Conservation (phyloP, 1,140 invertebrate genomes). For the Bombus vancouverensis region DNA sequence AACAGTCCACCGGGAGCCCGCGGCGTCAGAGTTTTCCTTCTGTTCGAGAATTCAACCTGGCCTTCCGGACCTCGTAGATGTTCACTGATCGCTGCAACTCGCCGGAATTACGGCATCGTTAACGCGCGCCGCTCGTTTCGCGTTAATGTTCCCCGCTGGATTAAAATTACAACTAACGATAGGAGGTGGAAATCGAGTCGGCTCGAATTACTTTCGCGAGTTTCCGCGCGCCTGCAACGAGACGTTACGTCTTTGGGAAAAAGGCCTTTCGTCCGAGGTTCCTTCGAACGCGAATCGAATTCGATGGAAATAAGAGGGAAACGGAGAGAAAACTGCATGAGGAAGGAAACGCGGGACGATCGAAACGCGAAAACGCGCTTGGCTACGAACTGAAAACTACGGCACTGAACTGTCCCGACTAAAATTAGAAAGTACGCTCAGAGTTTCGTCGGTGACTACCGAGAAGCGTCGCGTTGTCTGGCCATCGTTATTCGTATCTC, state of each 20-base stretch:
- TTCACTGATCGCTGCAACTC: conserved; percentile 40
- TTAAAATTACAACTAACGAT: conserved; percentile 30
- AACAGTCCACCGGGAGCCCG: conserved; percentile 58
- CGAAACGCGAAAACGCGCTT: conserved; percentile 22
- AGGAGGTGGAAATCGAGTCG: background rate
- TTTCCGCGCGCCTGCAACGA: background rate
- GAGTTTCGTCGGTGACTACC: conserved; percentile 51
- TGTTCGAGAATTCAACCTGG: conserved; percentile 6
- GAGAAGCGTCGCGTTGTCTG: conserved; percentile 69
- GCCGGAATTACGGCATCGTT: conserved; percentile 26
- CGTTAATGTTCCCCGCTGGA: conserved; percentile 26
- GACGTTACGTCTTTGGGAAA: too few relatives aligned
- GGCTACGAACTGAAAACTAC: conserved; percentile 34
- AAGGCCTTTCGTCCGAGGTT: too few relatives aligned
- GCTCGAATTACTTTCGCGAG: background rate
- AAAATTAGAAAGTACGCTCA: conserved; percentile 65
- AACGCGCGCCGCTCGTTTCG: conserved; percentile 21
- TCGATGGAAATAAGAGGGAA: background rate
- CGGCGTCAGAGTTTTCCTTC: conserved; percentile 36
- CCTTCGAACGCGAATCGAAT: background rate
- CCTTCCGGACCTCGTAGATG: background rate
- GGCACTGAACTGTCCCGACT: conserved; percentile 63
- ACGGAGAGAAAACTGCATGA: background rate
- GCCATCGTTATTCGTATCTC: conserved; percentile 57
- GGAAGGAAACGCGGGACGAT: conserved; percentile 27